Evolutionary conservation across 2,797 vertebrate species (phyloP), one percentile per base, ranked within the genome.

Genomic region (Takifugu rubripes): DNA sequence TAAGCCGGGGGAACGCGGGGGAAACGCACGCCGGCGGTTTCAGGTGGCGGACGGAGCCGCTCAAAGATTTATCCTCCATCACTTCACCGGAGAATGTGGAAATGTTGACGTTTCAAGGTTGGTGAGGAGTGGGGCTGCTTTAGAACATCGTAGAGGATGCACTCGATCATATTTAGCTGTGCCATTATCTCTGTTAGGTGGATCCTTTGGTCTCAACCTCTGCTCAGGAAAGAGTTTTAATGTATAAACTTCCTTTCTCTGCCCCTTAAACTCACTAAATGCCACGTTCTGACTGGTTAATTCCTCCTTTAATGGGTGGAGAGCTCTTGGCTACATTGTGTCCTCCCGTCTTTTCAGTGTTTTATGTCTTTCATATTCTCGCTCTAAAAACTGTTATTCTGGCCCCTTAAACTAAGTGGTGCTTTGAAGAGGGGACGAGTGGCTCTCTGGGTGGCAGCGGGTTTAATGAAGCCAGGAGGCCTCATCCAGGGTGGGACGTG

Each of bases 1-100:
- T 72, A 68, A 78, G 50, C 52, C 1, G 8, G 65, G 50, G 68
- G 80, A 74, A 42, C 8, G 46, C 70, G 46, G 59, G 49, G 62
- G 64, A 74, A 60, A 27, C 59, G 3, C 60, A 54, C 67, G 64
- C 58, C 46, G 54, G 57, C 61, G 61, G 62, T 58, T 70, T 66
- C 44, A 70, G 55, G 74, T 59, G 60, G 29, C 43, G 8, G 15
- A 55, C 48, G 17, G 25, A 55, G 59, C 52, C 61, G 49, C 70
- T 57, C 60, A 77, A 73, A 68, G 49, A 78, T 17, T 33, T 3
- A 45, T 64, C 61, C 16, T 48, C 6, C 3, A 59, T 6, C 11
- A 43, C 12, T 43, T 43, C 42, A 43, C 6, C 11, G 7, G 27
- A 40, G 36, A 11, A 44, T 3, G 42, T 5, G 15, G 4, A 43